Base-by-base conservation (phyloP, 2,888 invertebrate species). In the Erynnis tages region DNA sequence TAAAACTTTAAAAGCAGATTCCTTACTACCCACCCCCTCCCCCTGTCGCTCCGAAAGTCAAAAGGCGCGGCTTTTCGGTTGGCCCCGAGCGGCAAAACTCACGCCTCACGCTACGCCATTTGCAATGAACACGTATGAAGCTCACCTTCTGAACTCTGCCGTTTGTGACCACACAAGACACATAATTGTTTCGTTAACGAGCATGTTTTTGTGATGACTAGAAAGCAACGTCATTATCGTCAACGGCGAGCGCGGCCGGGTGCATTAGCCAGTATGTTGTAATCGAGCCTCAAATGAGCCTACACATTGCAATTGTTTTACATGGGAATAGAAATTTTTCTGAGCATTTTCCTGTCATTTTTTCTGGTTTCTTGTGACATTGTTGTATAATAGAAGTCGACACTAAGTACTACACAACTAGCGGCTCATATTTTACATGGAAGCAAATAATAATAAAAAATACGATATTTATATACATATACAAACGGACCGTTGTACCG, bases 121-220 rank as follows among this genome's bases (percentile, higher is more conserved):
- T n/a, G n/a, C n/a, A n/a, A n/a, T n/a, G n/a, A n/a, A n/a, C n/a
- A n/a, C n/a, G n/a, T n/a, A n/a, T n/a, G n/a, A n/a, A n/a, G n/a
- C n/a, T n/a, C n/a, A n/a, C n/a, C n/a, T n/a, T n/a, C n/a, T n/a
- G n/a, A n/a, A n/a, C n/a, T n/a, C n/a, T n/a, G n/a, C n/a, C n/a
- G n/a, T n/a, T n/a, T n/a, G n/a, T n/a, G n/a, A n/a, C 29, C 41
- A 40, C 5, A 38, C 35, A 35, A 59, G 34, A 48, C 25, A 52
- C 32, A 47, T 56, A 55, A 58, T 58, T 56, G 52, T 55, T 55
- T 27, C 14, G 23, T 53, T 53, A 56, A 58, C 48, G 50, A 54
- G 40, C 44, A 11, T 41, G 46, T 57, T 53, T 55, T 57, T 58
- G 54, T 56, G 27, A 38, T 23, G 17, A n/a, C 27, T 56, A 59